Evolutionary conservation across 1,140 invertebrate genomes (phyloP), one percentile per base, ranked within the genome.

Genomic region (Contarinia nasturtii): DNA sequence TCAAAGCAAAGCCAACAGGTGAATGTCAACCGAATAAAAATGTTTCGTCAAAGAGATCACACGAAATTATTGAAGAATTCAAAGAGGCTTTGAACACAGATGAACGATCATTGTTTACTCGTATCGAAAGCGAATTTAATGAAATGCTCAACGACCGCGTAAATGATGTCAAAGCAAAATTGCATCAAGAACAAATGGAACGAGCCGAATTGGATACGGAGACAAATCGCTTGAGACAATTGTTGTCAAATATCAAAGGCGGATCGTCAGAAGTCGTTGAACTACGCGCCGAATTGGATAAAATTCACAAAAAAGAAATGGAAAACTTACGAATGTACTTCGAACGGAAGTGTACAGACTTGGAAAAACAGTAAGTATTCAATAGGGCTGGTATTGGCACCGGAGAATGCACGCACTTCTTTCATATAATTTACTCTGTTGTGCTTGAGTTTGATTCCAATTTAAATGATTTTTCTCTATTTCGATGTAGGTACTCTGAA

Each of bases 261-360:
- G 67, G 68, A 5, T 66, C 68, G 49, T 62, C 57, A 0, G 68
- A 70, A 27, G 56, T 77, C 4, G 64, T 69, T 5, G 65, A 67
- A 33, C 48, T 77, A 11, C 67, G 66, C 50, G 55, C 63, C 7
- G 73, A 77, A 46, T 55, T 81, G 10, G 72, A 76, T 47, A 55
- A 55, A 10, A 75, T 75, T 50, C 79, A 84, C 58, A 64, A 73
- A 14, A 75, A 75, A 47, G 78, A 86, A 57, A 77, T 84, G 73
- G 80, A 83, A 56, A 78, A 84, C 51, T 54, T 85, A 18, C 68
- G 81, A 41, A 80, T 71, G 1, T 86, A 83, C 54, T 86, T 83
- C 55, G 81, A 84, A 50, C 69, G 78, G 56, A 82, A 82, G 57
- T 84, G 80, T 56, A 68, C 74, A 0, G 77, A 83, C 52, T 70